Evolutionary conservation across 2,888 invertebrate species (phyloP), one percentile per base, ranked within the genome.

Genomic region (Epicampocera succincta): DNA sequence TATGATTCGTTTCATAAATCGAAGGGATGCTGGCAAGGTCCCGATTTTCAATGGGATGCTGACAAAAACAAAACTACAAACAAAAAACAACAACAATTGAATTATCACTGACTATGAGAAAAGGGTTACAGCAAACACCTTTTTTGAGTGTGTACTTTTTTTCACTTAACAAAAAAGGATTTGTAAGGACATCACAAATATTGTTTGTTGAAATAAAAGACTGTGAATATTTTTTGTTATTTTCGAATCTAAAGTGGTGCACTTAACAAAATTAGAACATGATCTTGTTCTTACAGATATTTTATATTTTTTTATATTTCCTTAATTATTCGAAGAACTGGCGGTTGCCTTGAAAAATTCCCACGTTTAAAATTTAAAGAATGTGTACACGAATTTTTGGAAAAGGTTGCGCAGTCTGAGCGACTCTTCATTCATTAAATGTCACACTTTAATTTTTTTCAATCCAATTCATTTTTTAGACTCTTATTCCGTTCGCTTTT

Each of bases 51-150:
- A 46, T 58, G 40, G 40, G 73, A 65, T 63, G 52, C 52, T 63
- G 33, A 44, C 29, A 40, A 25, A 17, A 33, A 52, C 11, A 73
- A 56, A 61, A 42, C 33, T 33, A 52, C n/a, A 40, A 29, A 15
- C 71, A 25, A 50, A 13, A 65, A 56, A 52, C 19, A 21, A 50
- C 4, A 11, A 44, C 11, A 40, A 40, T 66, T 66, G 38, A 52
- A 25, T 54, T 73, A 61, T 72, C 72, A 58, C 21, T 56, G 74
- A 56, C 33, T 66, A 52, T 60, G 44, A 44, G 58, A 63, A 78
- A 81, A 77, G 81, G 81, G 77, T 81, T 81, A 77, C 77, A 81
- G 46, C 56, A 74, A 58, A 65, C 76, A 81, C 73, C 69, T 74
- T 68, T 75, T 42, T 42, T 12, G 52, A 54, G 25, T 48, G 9